Conservation (phyloP, 2,113 vertebrate species). For the Bubo scandiacus region DNA sequence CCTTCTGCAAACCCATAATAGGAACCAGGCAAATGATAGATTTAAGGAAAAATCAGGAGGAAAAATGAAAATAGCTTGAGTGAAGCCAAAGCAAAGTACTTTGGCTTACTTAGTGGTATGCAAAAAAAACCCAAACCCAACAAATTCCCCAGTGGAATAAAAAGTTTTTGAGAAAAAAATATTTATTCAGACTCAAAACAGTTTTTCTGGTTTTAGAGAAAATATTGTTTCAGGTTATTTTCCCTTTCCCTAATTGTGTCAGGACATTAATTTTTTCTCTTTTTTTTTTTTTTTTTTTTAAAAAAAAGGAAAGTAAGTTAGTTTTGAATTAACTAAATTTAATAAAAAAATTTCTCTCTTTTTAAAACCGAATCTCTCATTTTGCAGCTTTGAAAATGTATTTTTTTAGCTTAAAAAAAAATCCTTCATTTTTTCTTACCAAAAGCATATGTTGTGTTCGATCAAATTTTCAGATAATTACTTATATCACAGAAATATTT, state of each 20-base stretch:
- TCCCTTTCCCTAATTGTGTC: background rate
- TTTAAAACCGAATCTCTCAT: background rate
- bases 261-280: background rate
- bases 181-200: background rate
- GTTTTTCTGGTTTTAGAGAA: background rate
- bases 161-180: background rate
- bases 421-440: background rate
- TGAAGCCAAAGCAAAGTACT: background rate
- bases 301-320: accelerated
- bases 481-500: background rate
- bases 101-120: background rate
- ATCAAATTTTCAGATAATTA: background rate
- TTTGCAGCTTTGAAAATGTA: background rate
- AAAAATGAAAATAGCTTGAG: background rate
- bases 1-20: background rate
- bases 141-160: background rate
- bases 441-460: background rate
- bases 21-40: background rate
- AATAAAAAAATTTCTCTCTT: accelerated
- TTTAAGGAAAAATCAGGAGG: background rate
- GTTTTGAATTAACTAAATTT: background rate
- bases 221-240: background rate
- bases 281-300: background rate
- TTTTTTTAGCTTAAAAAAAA: background rate
- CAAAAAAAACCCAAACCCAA: background rate